Base-by-base conservation (phyloP, 2,888 invertebrate genomes). In the Liopterus haemorrhoidalis region DNA sequence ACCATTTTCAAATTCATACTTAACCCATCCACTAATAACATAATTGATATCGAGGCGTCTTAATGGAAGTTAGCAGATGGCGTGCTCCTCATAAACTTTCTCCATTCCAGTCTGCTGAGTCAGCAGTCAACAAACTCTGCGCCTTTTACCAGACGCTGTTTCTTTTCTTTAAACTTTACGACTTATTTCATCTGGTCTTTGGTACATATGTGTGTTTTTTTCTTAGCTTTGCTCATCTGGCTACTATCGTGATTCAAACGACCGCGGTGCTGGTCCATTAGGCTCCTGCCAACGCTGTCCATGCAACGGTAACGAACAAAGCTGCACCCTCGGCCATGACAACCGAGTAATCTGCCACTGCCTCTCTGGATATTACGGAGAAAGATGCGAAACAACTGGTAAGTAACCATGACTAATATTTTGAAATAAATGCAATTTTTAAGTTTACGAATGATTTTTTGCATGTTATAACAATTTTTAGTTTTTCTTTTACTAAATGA, bases 251-350 rank as follows among this genome's bases (percentile, higher is more conserved):
- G 82, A 87, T 55, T 66, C 66, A 1, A 71, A 68, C 39, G 73
- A 75, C 49, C 61, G 70, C 22, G 61, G 68, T 4, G 57, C 61
- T n/a, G 72, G 72, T 48, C 67, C 71, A 12, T 55, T 74, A 14
- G 78, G 79, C 6, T 67, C 73, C n/a, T 85, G 91, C 56, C 69
- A 68, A 3, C 69, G 63, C 20, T 94, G 93, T 58, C 82, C 83
- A 2, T 94, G 94, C 67, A 81, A 80, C 59, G 78, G 77, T n/a
- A 76, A 79, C 51, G 80, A 81, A 53, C 75, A 76, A 52, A 77
- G 76, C 33, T 88, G 87, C 59, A 69, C 70, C 47, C 60, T 78
- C 21, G 72, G 69, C 20, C 67, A 71, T 11, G 70, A 75, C 51
- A 71, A 72, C 11, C 70, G 76, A 50, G 78, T 86, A 2, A 67